Base-by-base conservation (phyloP, 1,140 invertebrate species). In the Drosophila littoralis region DNA sequence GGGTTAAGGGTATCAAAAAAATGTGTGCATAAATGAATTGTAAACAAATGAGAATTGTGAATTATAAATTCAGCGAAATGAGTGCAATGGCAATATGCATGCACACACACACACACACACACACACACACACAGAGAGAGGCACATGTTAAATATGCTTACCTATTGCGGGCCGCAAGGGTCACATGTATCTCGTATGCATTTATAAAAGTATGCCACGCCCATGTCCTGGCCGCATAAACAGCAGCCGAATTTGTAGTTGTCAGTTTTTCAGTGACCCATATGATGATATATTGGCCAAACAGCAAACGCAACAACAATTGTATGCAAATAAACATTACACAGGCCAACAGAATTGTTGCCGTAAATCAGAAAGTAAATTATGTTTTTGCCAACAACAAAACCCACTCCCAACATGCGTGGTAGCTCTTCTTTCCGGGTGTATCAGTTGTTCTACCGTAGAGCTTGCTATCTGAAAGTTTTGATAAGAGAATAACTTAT, bases 11-110 rank as follows among this genome's bases (percentile, higher is more conserved):
- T n/a, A n/a, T n/a, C n/a, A n/a, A n/a, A n/a, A n/a, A n/a, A n/a
- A n/a, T n/a, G n/a, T n/a, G n/a, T n/a, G 77, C 84, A 89, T 89
- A 89, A 89, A 88, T 89, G 82, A 84, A 89, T 75, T 89, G 88
- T 89, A 89, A 84, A 88, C 84, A 89, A 80, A 89, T 59, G 77
- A 72, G 65, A 80, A 69, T 69, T 72, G 80, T 75, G 77, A 54
- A 80, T 83, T 89, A 75, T 83, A 75, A 88, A 80, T 81, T 68
- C 65, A 60, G 51, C 77, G 66, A 61, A 67, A 55, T 69, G 17
- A 17, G 45, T 9, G 10, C 33, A 50, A n/a, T 32, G 12, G 28
- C n/a, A 35, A 52, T 52, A 15, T 36, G 13, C 50, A 52, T 36
- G 6, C 32, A n/a, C n/a, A n/a, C n/a, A n/a, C n/a, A n/a, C n/a